Percentiles rank a stretch among this genome's conserved stretches.
phyloP scores from a whole-genome alignment of 2,888 invertebrate species.

The Tipula confusa region DNA sequence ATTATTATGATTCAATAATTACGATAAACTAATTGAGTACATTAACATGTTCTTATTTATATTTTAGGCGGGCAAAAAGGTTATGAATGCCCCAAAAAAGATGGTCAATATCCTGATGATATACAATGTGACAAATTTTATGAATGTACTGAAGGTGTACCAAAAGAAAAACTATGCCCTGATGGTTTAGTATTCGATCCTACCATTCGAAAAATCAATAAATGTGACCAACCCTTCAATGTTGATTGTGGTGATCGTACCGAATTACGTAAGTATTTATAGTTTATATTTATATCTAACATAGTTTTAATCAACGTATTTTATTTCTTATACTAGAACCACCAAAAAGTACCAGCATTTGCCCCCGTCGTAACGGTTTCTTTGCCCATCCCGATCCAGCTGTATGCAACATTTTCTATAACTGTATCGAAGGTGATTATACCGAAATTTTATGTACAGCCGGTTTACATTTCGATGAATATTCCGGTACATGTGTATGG shows the following conservation, averaged over 20 bases:
- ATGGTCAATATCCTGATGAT: constrained; percentile 75
- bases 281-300: neutral
- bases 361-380: constrained; percentile 84
- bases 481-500: constrained; percentile 86
- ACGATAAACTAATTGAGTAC: neutral
- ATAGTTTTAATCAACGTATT: neutral
- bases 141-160: constrained; percentile 67
- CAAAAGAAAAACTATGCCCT: constrained; percentile 73
- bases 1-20: neutral
- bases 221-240: constrained; percentile 89
- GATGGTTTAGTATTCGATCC: constrained; percentile 88
- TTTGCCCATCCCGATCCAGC: constrained; percentile 81
- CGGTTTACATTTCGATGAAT: constrained; percentile 85
- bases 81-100: constrained; percentile 77
- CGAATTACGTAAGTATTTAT: constrained; percentile 72
- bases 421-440: constrained; percentile 81
- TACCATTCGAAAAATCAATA: constrained; percentile 77
- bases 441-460: constrained; percentile 79
- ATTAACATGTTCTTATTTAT: constrained; percentile 25
- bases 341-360: constrained; percentile 64
- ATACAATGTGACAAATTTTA: constrained; percentile 84
- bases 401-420: constrained; percentile 81
- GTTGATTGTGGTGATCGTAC: constrained; percentile 85
- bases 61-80: constrained; percentile 41
- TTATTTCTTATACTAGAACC: constrained; percentile 60